Conservation (phyloP, 2,797 vertebrate species). For the Tangara arthus region DNA sequence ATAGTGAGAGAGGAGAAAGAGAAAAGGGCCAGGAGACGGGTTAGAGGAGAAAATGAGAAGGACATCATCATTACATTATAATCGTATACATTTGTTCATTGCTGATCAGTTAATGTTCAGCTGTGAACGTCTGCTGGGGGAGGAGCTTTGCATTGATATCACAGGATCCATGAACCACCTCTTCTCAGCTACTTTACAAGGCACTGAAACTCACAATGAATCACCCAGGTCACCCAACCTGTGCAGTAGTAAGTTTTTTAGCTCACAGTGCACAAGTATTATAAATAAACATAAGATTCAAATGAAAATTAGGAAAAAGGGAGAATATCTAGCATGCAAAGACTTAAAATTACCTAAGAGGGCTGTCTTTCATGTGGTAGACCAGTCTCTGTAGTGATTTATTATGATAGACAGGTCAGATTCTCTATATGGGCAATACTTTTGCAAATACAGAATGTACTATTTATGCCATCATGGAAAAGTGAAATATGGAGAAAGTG, state of each 20-base stretch:
- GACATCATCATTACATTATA: background rate
- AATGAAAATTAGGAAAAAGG: background rate
- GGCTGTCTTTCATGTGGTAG: background rate
- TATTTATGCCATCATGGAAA: background rate
- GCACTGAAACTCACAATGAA: background rate
- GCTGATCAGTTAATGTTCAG: constrained; percentile 33
- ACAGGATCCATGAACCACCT: background rate
- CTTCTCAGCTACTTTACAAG: constrained; percentile 3
- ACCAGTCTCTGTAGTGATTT: background rate
- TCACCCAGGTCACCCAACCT: background rate
- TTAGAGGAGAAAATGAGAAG: background rate
- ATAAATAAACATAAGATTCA: background rate
- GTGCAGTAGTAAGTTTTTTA: background rate
- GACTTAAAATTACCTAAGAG: background rate
- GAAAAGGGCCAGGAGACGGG: background rate
- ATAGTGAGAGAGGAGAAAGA: background rate
- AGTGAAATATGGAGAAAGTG: background rate
- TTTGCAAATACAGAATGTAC: background rate
- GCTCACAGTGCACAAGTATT: background rate
- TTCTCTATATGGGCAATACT: background rate
- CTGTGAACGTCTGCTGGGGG: background rate
- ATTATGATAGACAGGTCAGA: background rate
- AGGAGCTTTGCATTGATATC: background rate
- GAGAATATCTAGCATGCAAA: background rate
- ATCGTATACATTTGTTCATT: constrained; percentile 9